These are phyloP conservation scores for Mesocentrotus franciscanus DNA, from an alignment of 53 echinoderm and acorn worm genomes.

Conservation along the genomic window DNA sequence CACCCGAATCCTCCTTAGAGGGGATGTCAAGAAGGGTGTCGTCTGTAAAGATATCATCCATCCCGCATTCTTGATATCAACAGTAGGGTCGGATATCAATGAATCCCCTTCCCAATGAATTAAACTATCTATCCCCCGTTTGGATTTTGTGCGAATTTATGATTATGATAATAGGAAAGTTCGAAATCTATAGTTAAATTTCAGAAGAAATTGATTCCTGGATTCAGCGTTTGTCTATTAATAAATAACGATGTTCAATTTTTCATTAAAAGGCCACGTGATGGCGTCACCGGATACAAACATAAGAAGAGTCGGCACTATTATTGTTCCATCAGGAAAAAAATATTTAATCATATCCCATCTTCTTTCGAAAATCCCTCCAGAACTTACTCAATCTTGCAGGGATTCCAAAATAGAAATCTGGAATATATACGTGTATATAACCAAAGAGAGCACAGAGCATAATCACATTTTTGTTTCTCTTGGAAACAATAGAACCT, in stretches of 20 bases:
- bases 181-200: too few species aligned
- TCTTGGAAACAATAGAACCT: not conserved
- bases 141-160: not conserved
- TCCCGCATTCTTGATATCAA: not conserved
- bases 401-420: not conserved
- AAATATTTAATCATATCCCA: not conserved
- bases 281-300: not conserved
- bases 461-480: not conserved
- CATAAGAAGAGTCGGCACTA: not conserved
- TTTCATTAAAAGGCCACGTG: not conserved
- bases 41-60: not conserved
- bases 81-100: not conserved
- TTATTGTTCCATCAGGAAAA: not conserved
- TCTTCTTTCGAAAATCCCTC: not conserved
- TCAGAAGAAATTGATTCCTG: too few species aligned
- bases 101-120: not conserved
- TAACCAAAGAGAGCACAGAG: not conserved
- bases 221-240: not conserved
- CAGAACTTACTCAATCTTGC: not conserved
- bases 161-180: too few species aligned
- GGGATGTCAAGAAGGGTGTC: slow-evolving; percentile 7
- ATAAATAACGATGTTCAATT: not conserved
- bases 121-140: not conserved
- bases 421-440: not conserved
- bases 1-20: slow-evolving; percentile 15